Base-by-base conservation (phyloP, 2,888 invertebrate species). In the Neria commutata region DNA sequence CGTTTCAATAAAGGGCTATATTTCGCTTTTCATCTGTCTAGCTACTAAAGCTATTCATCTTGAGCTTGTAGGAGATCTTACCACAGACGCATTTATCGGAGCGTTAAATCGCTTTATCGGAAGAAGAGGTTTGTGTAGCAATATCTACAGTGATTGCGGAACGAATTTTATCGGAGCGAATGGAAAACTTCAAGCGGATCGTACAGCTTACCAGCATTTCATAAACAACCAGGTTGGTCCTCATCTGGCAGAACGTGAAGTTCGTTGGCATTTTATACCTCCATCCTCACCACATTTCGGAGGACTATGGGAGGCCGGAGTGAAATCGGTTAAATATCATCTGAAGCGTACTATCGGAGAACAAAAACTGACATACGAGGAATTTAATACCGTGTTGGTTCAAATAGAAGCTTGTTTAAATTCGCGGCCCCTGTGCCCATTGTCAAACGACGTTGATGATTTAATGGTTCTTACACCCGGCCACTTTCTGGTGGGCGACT, bases 11-110 rank as follows among this genome's bases (percentile, higher is more conserved):
- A 58, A 58, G 37, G 46, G 56, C 2, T 51, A 56, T 17, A 56
- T 57, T 4, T 46, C 52, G 8, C 6, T 42, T 17, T 42, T 42
- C 14, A 42, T 60, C 23, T 47, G 55, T 48, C 33, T 60, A 2
- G 37, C 48, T 16, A 47, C 59, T 3, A 55, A 51, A 3, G 58
- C 65, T 3, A 57, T 66, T 19, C 60, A 66, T 21, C 23, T 62
- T 17, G 59, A 62, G 40, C 49, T 60, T 8, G 61, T 61, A 2
- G 54, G 61, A 48, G 56, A 54, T 14, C 26, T 58, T 47, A 24
- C 50, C 6, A 17, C 61, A 17, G 48, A 46, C 21, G 25, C 33
- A 26, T 63, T 60, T 57, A 37, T 61, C 10, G 50, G 56, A 19
- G 54, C 59, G 2, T 52, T 60, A 11, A 45, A 61, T 1, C 42